Evolutionary conservation across 2,113 vertebrate species (phyloP).

Genomic region (Monopterus albus): DNA sequence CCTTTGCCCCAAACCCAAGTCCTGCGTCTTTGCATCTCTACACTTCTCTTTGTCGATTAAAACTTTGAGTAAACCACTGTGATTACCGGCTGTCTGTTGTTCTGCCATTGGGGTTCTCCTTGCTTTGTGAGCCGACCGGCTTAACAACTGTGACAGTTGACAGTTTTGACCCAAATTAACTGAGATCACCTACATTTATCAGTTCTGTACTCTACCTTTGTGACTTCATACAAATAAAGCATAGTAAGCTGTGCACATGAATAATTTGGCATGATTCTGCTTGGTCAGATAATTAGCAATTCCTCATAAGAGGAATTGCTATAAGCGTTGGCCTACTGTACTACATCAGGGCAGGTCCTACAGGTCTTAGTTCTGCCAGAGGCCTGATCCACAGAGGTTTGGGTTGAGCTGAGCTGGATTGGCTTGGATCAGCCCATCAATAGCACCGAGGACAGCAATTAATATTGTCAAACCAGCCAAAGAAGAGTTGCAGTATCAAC

Average conservation of each 20-base stretch:
- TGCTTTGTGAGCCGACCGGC: too few relatives aligned
- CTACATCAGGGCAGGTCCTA: constrained; percentile 42
- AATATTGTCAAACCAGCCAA: constrained; percentile 70
- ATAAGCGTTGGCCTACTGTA: constrained; percentile 48
- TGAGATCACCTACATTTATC: too few relatives aligned
- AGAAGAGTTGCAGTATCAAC: constrained; percentile 77
- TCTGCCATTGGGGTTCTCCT: too few relatives aligned
- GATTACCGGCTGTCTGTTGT: too few relatives aligned
- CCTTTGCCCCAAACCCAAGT: too few relatives aligned
- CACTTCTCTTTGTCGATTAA: too few relatives aligned
- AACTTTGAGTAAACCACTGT: too few relatives aligned
- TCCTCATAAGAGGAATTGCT: constrained; percentile 46
- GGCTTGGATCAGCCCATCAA: constrained; percentile 65
- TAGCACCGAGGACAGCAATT: constrained; percentile 74
- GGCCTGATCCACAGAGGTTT: constrained; percentile 18
- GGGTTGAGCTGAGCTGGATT: constrained; percentile 19
- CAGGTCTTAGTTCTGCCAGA: constrained; percentile 38
- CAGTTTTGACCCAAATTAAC: too few relatives aligned
- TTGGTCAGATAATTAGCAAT: too few relatives aligned
- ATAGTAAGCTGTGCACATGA: not conserved
- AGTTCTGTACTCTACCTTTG: too few relatives aligned
- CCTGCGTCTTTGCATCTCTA: too few relatives aligned
- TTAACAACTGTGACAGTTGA: too few relatives aligned
- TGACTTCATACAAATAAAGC: not conserved
- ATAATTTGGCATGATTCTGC: constrained; percentile 3